Evolutionary conservation across 2,113 vertebrate genomes (phyloP), one percentile per base, ranked within the genome.

Genomic region (Nerophis ophidion): DNA sequence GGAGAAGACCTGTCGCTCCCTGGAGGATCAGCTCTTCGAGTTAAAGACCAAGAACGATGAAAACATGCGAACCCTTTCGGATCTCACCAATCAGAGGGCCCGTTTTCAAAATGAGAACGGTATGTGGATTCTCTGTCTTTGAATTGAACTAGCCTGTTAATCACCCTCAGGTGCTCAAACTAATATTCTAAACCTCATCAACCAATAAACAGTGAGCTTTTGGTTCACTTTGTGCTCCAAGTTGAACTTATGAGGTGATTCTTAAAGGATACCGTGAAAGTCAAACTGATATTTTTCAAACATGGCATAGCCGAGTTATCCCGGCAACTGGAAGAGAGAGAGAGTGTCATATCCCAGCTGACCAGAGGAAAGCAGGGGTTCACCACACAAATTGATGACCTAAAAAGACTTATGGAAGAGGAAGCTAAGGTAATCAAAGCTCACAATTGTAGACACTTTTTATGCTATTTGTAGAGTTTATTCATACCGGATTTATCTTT

Each of bases 21-120:
- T 87, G 10, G 86, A 88, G 61, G 86, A 88, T 61, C 77, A 84
- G 48, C 68, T 87, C 0, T 48, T 79, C 45, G 86, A 88, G 75
- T 46, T 86, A 2, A 88, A 86, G 48, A 68, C 59, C 14, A 87
- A 82, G 59, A 74, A 68, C 0, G 83, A 86, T 11, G 85, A 86
- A 48, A 60, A 81, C 60, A 67, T 2, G 8, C 70, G 76, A 0
- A 77, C 80, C 3, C 73, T 81, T 4, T 68, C 53, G 5, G 83
- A 87, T 17, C 71, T 88, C 5, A 57, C 54, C 65, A 82, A 76
- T 62, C 85, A 87, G 50, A 80, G 68, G 60, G 79, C 85, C 1
- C 79, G 84, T 4, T 76, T 88, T 9, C 79, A 82, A 61, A 84
- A 74, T 15, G 85, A 88, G 70, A 86, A 84, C 1, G 79, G 82